Evolutionary conservation across 2,113 vertebrate genomes (phyloP).

Genomic region (Orthonyx spaldingii): DNA sequence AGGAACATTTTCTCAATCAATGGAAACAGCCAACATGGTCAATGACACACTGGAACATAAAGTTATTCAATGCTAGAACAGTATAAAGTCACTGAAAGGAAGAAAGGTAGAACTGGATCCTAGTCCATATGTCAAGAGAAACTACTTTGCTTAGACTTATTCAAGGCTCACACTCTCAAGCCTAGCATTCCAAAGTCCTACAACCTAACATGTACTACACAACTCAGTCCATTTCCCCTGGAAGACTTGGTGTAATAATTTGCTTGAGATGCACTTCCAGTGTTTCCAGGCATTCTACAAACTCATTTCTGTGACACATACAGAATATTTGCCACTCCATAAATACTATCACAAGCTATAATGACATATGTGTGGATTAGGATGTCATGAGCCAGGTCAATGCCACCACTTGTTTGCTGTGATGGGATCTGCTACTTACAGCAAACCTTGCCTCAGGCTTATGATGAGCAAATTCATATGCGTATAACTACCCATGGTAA

Average conservation of each 20-base stretch:
- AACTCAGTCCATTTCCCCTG: neutral
- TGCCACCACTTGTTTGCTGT: neutral
- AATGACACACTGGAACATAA: neutral
- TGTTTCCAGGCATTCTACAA: neutral
- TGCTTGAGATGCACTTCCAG: neutral
- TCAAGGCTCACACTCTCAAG: neutral
- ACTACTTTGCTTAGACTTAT: neutral
- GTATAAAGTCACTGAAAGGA: neutral
- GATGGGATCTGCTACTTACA: neutral
- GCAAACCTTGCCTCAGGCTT: neutral
- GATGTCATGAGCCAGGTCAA: neutral
- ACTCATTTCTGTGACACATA: neutral
- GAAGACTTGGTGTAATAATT: neutral
- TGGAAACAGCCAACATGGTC: neutral
- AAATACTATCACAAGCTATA: neutral
- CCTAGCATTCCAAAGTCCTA: neutral
- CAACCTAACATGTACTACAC: neutral
- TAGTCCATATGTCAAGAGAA: neutral
- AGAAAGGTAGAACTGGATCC: neutral
- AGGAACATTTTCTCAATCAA: neutral
- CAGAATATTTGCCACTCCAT: neutral
- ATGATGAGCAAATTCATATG: neutral
- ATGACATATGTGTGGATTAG: neutral
- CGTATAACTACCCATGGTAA: neutral
- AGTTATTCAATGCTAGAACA: neutral